Evolutionary conservation across 23 tunicate genomes (phyloP), one percentile per base, ranked within the genome.

Genomic region (Aplidium turbinatum): DNA sequence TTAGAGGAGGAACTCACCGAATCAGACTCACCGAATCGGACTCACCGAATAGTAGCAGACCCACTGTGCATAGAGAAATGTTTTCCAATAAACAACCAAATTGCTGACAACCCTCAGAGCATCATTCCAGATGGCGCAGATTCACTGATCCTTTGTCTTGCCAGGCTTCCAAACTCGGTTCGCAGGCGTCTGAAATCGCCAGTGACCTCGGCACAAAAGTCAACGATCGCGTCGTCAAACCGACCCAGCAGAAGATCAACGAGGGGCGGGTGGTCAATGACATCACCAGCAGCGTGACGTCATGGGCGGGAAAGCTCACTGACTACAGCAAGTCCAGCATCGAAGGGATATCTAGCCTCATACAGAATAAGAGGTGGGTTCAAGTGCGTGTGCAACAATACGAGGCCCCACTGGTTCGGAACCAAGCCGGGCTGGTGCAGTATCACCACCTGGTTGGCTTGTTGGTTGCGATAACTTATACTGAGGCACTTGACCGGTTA

Each of bases 221-320:
- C 40, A 78, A 22, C 73, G 91, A 84, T 20, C 79, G 76, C 26
- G 97, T 91, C 16, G 87, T 91, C 33, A 91, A 84, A 52, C 97
- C 97, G 55, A 81, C 97, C 3, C 97, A 91, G 68, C 84, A 85
- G 33, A 91, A 91, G 75, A 23, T 91, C 35, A 33, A 77, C 48
- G 97, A 91, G 33, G 86, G 91, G 38, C 84, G 67, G 45, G 79
- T 91, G 40, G 91, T 91, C 38, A 86, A 84, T 57, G 97, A 84
- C 75, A 63, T 91, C 73, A 91, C 97, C 0, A 61, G 75, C 56
- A 84, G 91, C 40, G 75, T 91, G 81, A 33, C 92, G 11, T 91
- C 97, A 32, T 84, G 91, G 97, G 97, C 97, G 38, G 78, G 79
- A 26, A 91, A 91, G 63, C 50, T 84, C 63, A 33, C 61, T 1